Evolutionary conservation across 2,797 vertebrate genomes (phyloP), one percentile per base, ranked within the genome.

Genomic region (Lutjanus campechanus): DNA sequence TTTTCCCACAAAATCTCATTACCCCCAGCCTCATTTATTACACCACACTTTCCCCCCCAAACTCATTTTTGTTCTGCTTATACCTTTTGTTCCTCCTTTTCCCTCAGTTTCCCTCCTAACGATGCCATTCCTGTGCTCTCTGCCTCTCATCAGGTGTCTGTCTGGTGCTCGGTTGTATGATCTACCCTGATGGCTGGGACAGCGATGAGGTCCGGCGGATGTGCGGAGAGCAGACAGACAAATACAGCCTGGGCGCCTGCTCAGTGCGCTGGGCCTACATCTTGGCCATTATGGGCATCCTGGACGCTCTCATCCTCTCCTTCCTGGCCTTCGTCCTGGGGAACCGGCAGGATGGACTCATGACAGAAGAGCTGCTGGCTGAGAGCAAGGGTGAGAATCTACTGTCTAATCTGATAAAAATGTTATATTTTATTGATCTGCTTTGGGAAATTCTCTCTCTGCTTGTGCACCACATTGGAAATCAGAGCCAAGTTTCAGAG

Each of bases 181-280:
- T 98, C 95, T 98, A 98, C 83, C 97, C 97, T 40, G 97, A 98
- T 78, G 97, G 97, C 86, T 98, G 97, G 97, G 97, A 98, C 89
- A 97, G 97, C 69, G 97, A 98, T n/a, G 96, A 96, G 92, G 97
- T 98, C 66, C 96, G 96, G 89, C 92, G 94, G 81, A 97, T 98
- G 97, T 98, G 97, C 64, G 97, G 97, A 61, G 97, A 95, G 96
- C 96, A 91, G 96, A 98, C 97, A 83, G 98, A 96, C 81, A 95
- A 95, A 79, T 95, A 94, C 97, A 97, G 94, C 96, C 96, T 84
- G 95, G 98, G 78, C 84, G 97, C 91, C 88, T 97, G 92, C 96
- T 97, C 97, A 8, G 95, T 98, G 88, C 97, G 97, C 90, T 98
- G 97, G 97, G 97, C 97, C 0, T 98, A 98, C 91, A 98, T 98